Evolutionary conservation across 2,888 invertebrate species (phyloP).

Genomic region (Nineta flava): DNA sequence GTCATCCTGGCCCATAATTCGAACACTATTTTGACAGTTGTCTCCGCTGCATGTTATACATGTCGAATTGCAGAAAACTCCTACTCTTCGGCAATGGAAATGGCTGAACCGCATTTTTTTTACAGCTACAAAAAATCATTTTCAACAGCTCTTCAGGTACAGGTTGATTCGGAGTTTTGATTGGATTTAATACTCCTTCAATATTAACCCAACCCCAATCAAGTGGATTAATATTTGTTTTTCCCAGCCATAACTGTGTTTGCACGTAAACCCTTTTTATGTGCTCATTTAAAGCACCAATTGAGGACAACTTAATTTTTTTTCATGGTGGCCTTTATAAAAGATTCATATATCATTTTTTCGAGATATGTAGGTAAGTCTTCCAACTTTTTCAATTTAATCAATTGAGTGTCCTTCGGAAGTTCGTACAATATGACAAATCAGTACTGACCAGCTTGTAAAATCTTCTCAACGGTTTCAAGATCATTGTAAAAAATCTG

Average conservation of each 20-base stretch:
- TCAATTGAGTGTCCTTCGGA: not conserved
- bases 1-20: conserved; percentile 2
- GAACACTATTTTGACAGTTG: conserved; percentile 4
- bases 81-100: not conserved
- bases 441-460: not conserved
- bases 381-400: not conserved
- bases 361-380: not conserved
- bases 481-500: no score
- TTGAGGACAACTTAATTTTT: conserved; percentile 7
- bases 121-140: conserved; percentile 3
- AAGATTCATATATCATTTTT: conserved; percentile 6
- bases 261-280: conserved; percentile 6
- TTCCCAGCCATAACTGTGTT: no score
- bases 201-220: conserved; percentile 8
- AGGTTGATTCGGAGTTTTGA: not conserved
- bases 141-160: conserved; percentile 5
- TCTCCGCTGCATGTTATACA: no score
- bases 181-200: not conserved
- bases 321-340: conserved; percentile 8
- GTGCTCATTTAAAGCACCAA: conserved; percentile 7
- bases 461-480: not conserved
- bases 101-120: not conserved
- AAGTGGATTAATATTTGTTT: conserved; percentile 5
- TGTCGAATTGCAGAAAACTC: conserved; percentile 1
- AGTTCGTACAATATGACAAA: not conserved